These are phyloP conservation scores for Xylocampa areola DNA, from an alignment of 2,888 invertebrate species.

Conservation along the genomic window DNA sequence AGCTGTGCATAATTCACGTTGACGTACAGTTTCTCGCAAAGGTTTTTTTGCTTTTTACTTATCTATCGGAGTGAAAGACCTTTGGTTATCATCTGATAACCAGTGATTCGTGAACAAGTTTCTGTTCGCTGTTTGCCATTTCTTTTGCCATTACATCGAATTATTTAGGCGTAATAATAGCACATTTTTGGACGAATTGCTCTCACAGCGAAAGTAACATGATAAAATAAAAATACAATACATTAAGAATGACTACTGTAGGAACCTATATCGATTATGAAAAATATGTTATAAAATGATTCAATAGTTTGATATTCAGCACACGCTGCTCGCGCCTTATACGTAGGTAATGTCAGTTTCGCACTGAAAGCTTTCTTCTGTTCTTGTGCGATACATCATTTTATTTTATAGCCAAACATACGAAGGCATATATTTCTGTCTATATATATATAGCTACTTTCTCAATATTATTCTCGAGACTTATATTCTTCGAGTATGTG, in stretches of 20 bases:
- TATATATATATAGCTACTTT: conserved; percentile 11
- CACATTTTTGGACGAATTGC: conserved; percentile 63
- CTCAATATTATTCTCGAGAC: conserved; percentile 11
- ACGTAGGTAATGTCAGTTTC: conserved; percentile 43
- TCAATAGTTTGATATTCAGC: conserved; percentile 38
- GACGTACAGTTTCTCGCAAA: conserved; percentile 52
- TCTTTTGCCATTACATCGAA: conserved; percentile 61
- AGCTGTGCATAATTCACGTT: conserved; percentile 56
- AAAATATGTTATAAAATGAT: conserved; percentile 19
- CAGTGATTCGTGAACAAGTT: conserved; percentile 59
- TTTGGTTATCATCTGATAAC: conserved; percentile 55
- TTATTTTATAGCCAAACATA: conserved; percentile 52
- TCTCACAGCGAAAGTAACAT: conserved; percentile 51
- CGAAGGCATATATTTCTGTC: conserved; percentile 17
- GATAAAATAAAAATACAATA: conserved; percentile 43
- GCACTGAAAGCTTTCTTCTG: conserved; percentile 65
- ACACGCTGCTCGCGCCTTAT: conserved; percentile 38
- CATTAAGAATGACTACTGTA: conserved; percentile 24
- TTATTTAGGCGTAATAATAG: conserved; percentile 69
- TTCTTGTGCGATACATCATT: conserved; percentile 54
- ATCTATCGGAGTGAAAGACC: conserved; percentile 54
- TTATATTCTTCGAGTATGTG: conserved; percentile 14
- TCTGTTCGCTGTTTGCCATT: conserved; percentile 59
- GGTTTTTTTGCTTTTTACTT: conserved; percentile 58
- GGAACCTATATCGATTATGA: too few species aligned